phyloP scores from a whole-genome alignment of 1,140 invertebrate species.

The Lysiphlebus fabarum region DNA sequence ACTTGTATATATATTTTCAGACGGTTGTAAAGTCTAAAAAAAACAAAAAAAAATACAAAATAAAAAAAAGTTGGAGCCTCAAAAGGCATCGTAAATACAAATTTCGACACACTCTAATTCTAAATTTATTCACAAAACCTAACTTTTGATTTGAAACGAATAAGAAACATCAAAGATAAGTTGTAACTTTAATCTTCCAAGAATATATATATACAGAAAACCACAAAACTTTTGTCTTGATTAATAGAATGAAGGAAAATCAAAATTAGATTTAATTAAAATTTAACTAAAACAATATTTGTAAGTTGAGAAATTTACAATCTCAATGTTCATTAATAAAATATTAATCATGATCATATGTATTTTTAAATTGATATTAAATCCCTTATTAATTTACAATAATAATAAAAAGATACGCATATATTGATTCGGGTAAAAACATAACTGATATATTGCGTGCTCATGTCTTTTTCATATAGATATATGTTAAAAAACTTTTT shows the following conservation, averaged over 20 bases:
- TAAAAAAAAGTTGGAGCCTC: neutral
- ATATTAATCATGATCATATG: no score
- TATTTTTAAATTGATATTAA: no score
- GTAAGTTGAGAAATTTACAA: no score
- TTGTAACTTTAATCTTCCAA: neutral
- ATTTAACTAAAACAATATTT: neutral
- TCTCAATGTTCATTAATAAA: no score
- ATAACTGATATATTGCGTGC: no score
- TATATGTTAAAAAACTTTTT: no score
- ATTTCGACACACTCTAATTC: neutral
- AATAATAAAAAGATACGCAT: no score
- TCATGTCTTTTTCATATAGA: no score
- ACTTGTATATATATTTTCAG: slow-evolving; percentile 33
- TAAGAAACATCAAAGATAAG: neutral
- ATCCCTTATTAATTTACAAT: no score
- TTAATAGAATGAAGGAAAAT: neutral
- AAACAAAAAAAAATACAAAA: neutral
- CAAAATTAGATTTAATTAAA: neutral
- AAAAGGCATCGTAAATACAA: neutral
- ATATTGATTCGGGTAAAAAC: no score
- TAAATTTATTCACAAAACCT: neutral
- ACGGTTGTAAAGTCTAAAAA: slow-evolving; percentile 32
- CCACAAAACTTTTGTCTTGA: neutral
- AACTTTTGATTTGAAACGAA: neutral
- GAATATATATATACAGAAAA: neutral